phyloP scores from a whole-genome alignment of 2,888 invertebrate species.

The Platycheirus albimanus region DNA sequence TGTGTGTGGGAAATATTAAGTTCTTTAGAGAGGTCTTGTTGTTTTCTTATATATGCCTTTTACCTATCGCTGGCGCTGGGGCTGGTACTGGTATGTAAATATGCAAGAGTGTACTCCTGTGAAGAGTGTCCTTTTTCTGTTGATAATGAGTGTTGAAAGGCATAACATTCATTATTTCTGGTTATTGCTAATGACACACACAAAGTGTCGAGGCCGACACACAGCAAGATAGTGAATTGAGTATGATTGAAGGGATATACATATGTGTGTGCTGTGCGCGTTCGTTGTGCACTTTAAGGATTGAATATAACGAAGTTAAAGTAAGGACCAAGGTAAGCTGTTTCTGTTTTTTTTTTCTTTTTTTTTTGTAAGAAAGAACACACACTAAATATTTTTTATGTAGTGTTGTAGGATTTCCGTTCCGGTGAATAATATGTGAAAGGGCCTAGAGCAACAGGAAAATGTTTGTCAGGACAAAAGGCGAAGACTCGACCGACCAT shows the following conservation, averaged over 20 bases:
- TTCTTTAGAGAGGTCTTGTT: conserved; percentile 43
- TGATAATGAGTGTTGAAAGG: conserved; percentile 68
- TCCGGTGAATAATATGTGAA: conserved; percentile 33
- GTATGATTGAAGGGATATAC: conserved; percentile 28
- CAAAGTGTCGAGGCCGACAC: conserved; percentile 37
- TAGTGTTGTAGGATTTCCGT: conserved; percentile 66
- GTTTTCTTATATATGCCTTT: conserved; percentile 11
- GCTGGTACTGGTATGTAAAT: conserved; percentile 72
- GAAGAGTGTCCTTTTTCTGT: conserved; percentile 69
- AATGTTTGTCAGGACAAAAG: conserved; percentile 55
- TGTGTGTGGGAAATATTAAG: conserved; percentile 50
- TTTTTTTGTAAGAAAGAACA: not conserved
- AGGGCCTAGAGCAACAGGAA: conserved; percentile 65
- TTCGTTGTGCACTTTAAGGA: conserved; percentile 28
- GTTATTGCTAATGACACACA: conserved; percentile 61
- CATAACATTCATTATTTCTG: conserved; percentile 66
- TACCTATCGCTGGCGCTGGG: conserved; percentile 38
- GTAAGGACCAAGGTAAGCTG: conserved; percentile 25
- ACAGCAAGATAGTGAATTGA: conserved; percentile 39
- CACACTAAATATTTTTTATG: conserved; percentile 42
- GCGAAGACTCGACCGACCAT: conserved; percentile 1
- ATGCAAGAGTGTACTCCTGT: conserved; percentile 61
- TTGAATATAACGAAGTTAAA: conserved; percentile 25
- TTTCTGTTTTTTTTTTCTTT: not conserved
- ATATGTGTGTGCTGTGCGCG: conserved; percentile 9